Evolutionary conservation across 2,888 invertebrate species (phyloP).

Genomic region (Agrochola lota): DNA sequence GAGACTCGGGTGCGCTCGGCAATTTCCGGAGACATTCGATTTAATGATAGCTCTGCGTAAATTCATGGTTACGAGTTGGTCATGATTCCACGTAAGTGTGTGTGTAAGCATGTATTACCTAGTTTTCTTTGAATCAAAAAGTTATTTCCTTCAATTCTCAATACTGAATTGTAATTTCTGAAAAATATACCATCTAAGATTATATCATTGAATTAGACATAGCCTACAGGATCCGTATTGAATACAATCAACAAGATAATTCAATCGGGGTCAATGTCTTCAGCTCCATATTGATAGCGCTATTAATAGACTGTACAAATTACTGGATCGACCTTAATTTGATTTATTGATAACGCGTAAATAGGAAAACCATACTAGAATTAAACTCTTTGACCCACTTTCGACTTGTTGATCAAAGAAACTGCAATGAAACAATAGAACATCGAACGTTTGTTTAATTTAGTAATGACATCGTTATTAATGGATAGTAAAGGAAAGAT

Average conservation of each 20-base stretch:
- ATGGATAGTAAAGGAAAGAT: constrained; percentile 1
- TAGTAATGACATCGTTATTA: constrained; percentile 4
- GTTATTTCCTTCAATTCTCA: background rate
- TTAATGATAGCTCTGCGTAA: constrained; percentile 15
- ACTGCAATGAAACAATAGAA: constrained; percentile 40
- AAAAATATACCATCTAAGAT: background rate
- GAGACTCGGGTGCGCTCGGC: constrained; percentile 38
- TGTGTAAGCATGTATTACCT: constrained; percentile 12
- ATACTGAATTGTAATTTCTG: background rate
- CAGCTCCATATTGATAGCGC: constrained; percentile 46
- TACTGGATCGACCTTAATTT: constrained; percentile 58
- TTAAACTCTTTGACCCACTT: constrained; percentile 47
- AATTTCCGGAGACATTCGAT: constrained; percentile 42
- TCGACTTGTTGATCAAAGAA: constrained; percentile 1
- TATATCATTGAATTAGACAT: constrained; percentile 6
- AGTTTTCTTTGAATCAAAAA: constrained; percentile 3
- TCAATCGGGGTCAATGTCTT: constrained; percentile 58
- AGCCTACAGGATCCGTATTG: constrained; percentile 33
- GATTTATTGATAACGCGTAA: constrained; percentile 40
- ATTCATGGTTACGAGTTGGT: constrained; percentile 12
- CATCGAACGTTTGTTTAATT: constrained; percentile 13
- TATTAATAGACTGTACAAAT: constrained; percentile 55
- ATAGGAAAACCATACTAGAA: constrained; percentile 39
- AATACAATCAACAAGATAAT: constrained; percentile 48
- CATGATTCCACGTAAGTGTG: background rate